Percentiles rank a stretch among this genome's conserved stretches.
Conservation (phyloP, 2,888 invertebrate genomes). For the Abrostola tripartita region DNA sequence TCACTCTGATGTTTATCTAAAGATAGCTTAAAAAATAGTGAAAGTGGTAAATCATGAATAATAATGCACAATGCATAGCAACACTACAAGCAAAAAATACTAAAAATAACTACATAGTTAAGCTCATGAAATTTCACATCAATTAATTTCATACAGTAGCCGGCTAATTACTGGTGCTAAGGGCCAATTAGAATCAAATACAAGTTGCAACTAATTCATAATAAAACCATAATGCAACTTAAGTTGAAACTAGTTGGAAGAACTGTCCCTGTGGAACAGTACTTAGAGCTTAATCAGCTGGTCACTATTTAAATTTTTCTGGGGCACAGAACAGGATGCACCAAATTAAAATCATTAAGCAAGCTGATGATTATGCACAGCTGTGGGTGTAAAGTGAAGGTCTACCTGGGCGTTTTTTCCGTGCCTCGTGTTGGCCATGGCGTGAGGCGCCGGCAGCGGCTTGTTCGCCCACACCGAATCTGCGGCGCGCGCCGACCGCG, state of each 20-base stretch:
- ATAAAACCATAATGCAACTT: slow-evolving; percentile 7
- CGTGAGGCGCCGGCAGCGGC: slow-evolving; percentile 88
- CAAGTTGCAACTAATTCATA: slow-evolving; percentile 2
- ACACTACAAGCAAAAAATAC: slow-evolving; percentile 15
- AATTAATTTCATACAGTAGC: slow-evolving; percentile 23
- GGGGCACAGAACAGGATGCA: slow-evolving; percentile 43
- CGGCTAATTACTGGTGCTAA: slow-evolving; percentile 17
- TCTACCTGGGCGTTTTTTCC: slow-evolving; percentile 92
- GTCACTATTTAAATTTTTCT: neutral
- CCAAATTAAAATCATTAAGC: slow-evolving; percentile 40
- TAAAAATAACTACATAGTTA: slow-evolving; percentile 11
- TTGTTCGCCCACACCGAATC: slow-evolving; percentile 91
- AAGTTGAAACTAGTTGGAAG: slow-evolving; percentile 16
- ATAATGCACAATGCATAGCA: slow-evolving; percentile 32
- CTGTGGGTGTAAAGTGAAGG: slow-evolving; percentile 51
- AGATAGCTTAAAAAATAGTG: slow-evolving; percentile 36
- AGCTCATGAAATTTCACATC: slow-evolving; percentile 18
- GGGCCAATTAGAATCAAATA: slow-evolving; percentile 32
- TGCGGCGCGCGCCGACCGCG: slow-evolving; percentile 92
- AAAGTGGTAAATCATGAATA: slow-evolving; percentile 39
- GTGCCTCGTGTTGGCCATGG: slow-evolving; percentile 86
- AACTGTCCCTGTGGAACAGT: slow-evolving; percentile 1
- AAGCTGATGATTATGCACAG: slow-evolving; percentile 27
- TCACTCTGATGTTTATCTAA: slow-evolving; percentile 34
- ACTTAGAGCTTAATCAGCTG: slow-evolving; percentile 6